Evolutionary conservation across 2,113 vertebrate species (phyloP).

Genomic region (Rhizomys pruinosus): DNA sequence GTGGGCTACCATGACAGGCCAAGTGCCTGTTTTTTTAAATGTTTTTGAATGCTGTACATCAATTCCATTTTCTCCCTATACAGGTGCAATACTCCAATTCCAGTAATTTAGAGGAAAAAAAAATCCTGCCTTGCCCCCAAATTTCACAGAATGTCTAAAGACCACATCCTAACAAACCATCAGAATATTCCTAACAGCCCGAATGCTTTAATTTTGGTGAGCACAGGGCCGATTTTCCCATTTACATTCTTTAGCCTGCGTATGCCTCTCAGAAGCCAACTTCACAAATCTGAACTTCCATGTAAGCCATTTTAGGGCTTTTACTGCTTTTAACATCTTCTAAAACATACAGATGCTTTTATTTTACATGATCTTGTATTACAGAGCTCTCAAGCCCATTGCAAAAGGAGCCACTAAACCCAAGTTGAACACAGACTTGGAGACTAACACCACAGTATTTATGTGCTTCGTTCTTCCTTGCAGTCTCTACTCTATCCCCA

Average conservation of each 20-base stretch:
- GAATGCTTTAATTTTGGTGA: not conserved
- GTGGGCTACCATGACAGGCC: too few species aligned
- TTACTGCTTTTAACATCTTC: slow-evolving; percentile 32
- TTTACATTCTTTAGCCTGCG: not conserved
- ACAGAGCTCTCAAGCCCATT: not conserved
- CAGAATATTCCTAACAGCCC: not conserved
- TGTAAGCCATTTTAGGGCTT: not conserved
- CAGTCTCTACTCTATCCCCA: not conserved
- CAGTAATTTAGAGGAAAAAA: not conserved
- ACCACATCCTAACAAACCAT: not conserved
- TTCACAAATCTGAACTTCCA: slow-evolving; percentile 12
- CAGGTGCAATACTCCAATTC: slow-evolving; percentile 25
- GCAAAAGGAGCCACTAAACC: not conserved
- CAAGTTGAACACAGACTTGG: not conserved
- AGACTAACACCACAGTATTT: not conserved
- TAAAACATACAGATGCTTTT: slow-evolving; percentile 26
- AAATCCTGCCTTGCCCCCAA: not conserved
- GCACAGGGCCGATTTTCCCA: not conserved
- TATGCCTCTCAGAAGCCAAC: slow-evolving; percentile 7
- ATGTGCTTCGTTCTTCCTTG: not conserved
- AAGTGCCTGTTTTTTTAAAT: not conserved
- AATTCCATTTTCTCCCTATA: not conserved
- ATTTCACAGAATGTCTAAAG: slow-evolving; percentile 43
- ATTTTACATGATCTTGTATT: slow-evolving; percentile 8
- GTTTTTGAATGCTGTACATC: not conserved